Base-by-base conservation (phyloP, 2,113 vertebrate species). In the Anseranas semipalmata region DNA sequence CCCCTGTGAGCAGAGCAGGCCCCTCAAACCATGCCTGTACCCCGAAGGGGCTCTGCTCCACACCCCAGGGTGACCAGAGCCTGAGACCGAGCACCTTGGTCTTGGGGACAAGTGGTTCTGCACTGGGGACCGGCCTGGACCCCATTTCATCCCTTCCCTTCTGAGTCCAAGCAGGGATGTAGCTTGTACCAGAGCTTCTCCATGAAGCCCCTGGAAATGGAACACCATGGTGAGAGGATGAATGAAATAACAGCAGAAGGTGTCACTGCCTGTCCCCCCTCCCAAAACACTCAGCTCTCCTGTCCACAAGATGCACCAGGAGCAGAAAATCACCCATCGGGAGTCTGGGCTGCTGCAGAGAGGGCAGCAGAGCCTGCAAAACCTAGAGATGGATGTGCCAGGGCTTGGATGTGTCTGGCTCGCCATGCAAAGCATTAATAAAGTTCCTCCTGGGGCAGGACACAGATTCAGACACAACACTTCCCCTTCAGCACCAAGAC, bases 401-500 rank as follows among this genome's bases (percentile, higher is more conserved):
- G 50, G 15, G 60, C 33, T 78, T 43, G 62, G 53, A 65, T 48
- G 20, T 0, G 0, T 41, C 65, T 81, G 43, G 55, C 52, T 90
- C 68, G 45, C 52, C 0, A 0, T 25, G 22, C 2, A 0, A 55
- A 82, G 30, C 86, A 89, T 78, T 88, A 90, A 90, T 92, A 66
- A 94, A 89, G 48, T 53, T 72, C 75, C 73, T 95, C 65, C 80
- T 60, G 22, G 76, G 37, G 60, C 90, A 92, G 83, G 65, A 90
- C 90, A 83, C n/a, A 27, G 85, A 68, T 76, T 81, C 92, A 94
- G 87, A 87, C 73, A 86, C 89, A 91, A 71, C 39, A 68, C 63
- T 90, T 94, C 74, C 89, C 82, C 77, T 92, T 72, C 83, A 79
- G 81, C 20, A 0, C n/a, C 0, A 3, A 83, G 79, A 39, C 91